These are phyloP conservation scores for Rhagium mordax DNA, from an alignment of 2,888 invertebrate species.

Conservation along the genomic window DNA sequence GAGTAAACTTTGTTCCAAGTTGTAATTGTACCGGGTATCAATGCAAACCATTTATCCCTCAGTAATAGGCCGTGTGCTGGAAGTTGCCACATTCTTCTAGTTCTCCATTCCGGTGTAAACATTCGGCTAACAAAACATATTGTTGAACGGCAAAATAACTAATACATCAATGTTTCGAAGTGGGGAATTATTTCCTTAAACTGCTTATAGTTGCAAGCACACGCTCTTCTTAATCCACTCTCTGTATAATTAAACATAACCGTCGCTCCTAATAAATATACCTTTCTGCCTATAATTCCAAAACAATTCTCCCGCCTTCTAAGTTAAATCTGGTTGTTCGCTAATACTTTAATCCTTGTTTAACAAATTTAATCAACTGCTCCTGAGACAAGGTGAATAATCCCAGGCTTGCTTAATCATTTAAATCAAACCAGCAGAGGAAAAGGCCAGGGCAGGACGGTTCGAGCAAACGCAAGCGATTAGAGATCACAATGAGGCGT, in stretches of 20 bases:
- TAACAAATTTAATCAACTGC: conserved; percentile 42
- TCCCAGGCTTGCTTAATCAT: conserved; percentile 39
- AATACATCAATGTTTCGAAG: no score
- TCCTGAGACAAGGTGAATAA: conserved; percentile 39
- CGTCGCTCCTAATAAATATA: not conserved
- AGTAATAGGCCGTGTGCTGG: not conserved
- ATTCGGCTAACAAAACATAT: not conserved
- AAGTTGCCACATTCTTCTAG: not conserved
- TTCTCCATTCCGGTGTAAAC: not conserved
- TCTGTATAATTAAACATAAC: not conserved
- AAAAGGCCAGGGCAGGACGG: conserved; percentile 37
- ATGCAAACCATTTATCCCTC: not conserved
- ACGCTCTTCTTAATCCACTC: not conserved
- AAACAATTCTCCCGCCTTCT: conserved; percentile 22
- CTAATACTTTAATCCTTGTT: conserved; percentile 41
- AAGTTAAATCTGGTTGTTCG: conserved; percentile 2
- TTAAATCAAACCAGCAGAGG: conserved; percentile 42
- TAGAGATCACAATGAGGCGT: conserved; percentile 53
- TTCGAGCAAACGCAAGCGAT: conserved; percentile 39
- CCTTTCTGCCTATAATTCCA: conserved; percentile 13
- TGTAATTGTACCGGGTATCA: conserved; percentile 5
- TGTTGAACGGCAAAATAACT: not conserved
- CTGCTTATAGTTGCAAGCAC: no score
- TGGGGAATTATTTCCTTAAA: no score
- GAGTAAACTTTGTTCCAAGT: not conserved